Evolutionary conservation across 2,888 invertebrate species (phyloP).

Genomic region (Aproaerema taeniolella): DNA sequence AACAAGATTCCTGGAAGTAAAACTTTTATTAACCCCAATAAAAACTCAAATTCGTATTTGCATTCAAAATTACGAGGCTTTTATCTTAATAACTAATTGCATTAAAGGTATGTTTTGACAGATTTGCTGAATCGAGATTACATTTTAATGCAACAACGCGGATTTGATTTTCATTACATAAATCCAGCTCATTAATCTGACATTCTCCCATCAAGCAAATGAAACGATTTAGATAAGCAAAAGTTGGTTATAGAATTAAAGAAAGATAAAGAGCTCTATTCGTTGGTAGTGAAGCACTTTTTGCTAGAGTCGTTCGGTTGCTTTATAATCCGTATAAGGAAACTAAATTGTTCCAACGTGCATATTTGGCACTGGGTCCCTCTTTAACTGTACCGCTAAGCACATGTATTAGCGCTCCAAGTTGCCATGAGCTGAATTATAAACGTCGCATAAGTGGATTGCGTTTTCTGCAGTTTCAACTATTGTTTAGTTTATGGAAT

Average conservation of each 20-base stretch:
- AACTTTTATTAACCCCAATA: too few species aligned
- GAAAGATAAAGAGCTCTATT: slow-evolving; percentile 30
- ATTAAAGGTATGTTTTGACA: slow-evolving; percentile 3
- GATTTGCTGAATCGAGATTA: slow-evolving; percentile 1
- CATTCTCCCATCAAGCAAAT: slow-evolving; percentile 25
- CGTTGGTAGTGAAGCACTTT: slow-evolving; percentile 24
- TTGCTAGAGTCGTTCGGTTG: slow-evolving; percentile 40
- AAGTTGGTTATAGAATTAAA: slow-evolving; percentile 30
- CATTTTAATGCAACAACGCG: neutral
- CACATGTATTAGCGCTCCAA: slow-evolving; percentile 57
- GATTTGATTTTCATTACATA: slow-evolving; percentile 13
- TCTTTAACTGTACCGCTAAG: slow-evolving; percentile 66
- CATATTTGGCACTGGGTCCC: slow-evolving; percentile 68
- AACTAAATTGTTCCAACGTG: slow-evolving; percentile 54
- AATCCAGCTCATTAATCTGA: slow-evolving; percentile 20
- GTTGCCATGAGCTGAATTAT: slow-evolving; percentile 49
- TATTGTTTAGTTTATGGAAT: slow-evolving; percentile 20
- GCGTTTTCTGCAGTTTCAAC: slow-evolving; percentile 31
- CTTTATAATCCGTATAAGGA: slow-evolving; percentile 63
- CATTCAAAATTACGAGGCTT: too few species aligned
- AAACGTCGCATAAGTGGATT: slow-evolving; percentile 28
- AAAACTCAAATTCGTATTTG: too few species aligned
- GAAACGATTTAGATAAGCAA: slow-evolving; percentile 38
- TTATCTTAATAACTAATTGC: neutral
- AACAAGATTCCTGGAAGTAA: too few species aligned